These are phyloP conservation scores for Armadillidium nasatum DNA, from an alignment of 1,140 invertebrate species.

Conservation along the genomic window DNA sequence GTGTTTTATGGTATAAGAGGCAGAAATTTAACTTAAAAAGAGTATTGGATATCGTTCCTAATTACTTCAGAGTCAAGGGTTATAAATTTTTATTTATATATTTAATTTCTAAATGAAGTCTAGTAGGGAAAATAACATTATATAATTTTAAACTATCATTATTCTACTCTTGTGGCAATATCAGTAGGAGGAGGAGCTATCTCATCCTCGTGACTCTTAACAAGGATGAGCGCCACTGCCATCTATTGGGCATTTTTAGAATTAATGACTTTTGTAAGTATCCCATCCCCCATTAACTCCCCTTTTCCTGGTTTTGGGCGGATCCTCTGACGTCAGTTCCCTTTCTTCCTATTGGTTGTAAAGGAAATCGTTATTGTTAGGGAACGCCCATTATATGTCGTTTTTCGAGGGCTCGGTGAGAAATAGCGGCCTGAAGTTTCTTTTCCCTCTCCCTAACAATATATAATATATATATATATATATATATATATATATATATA, in stretches of 20 bases:
- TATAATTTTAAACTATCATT: not conserved
- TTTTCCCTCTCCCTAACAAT: not conserved
- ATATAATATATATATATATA: too few species aligned
- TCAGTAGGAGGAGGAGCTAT: not conserved
- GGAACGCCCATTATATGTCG: not conserved
- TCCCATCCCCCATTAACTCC: not conserved
- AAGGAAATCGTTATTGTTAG: conserved; percentile 1
- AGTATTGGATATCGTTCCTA: not conserved
- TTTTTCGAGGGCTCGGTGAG: not conserved
- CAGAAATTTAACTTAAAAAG: not conserved
- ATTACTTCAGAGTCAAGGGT: not conserved
- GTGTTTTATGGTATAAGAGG: too few species aligned
- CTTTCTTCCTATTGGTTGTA: conserved; percentile 10
- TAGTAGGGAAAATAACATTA: not conserved
- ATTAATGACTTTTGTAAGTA: not conserved
- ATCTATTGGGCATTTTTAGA: conserved; percentile 13
- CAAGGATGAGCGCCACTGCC: conserved; percentile 6
- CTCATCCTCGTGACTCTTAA: not conserved
- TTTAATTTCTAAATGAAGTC: conserved; percentile 1
- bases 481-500: too few species aligned
- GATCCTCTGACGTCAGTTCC: not conserved
- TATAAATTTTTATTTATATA: not conserved
- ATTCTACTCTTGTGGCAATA: conserved; percentile 10
- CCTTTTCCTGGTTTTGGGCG: not conserved
- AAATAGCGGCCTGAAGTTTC: not conserved